phyloP scores from a whole-genome alignment of 2,888 invertebrate species.

The Pyrgus malvae region DNA sequence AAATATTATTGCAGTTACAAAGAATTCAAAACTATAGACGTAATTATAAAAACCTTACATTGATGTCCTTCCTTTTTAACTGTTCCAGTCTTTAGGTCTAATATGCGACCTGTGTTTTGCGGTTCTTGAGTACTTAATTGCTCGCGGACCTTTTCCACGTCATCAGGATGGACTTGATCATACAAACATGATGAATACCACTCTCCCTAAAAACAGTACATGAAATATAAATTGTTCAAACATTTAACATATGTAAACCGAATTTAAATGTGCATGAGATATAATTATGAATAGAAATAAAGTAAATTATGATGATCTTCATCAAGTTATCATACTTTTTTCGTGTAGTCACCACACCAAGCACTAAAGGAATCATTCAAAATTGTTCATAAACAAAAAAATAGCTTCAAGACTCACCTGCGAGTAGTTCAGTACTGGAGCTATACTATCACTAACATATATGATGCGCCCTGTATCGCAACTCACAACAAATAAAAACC shows the following conservation, averaged over 20 bases:
- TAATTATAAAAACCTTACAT: too few relatives aligned
- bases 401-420: slow-evolving; percentile 87
- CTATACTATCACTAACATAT: slow-evolving; percentile 99
- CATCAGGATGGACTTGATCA: slow-evolving; percentile 98
- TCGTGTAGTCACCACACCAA: too few relatives aligned
- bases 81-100: slow-evolving; percentile 99
- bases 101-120: slow-evolving; percentile 95
- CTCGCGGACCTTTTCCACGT: slow-evolving; percentile 97
- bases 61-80: slow-evolving; percentile 99
- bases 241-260: too few relatives aligned
- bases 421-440: slow-evolving; percentile 97
- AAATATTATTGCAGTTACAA: too few relatives aligned
- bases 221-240: too few relatives aligned
- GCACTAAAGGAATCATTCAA: too few relatives aligned
- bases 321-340: too few relatives aligned
- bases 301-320: too few relatives aligned
- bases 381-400: too few relatives aligned
- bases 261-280: too few relatives aligned
- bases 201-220: slow-evolving; percentile 85
- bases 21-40: too few relatives aligned
- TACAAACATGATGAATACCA: slow-evolving; percentile 98
- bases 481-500: slow-evolving; percentile 96
- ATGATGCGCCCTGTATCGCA: slow-evolving; percentile 98
- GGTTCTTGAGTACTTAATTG: slow-evolving; percentile 98
- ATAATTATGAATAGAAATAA: too few relatives aligned